These are phyloP conservation scores for Lepidocolaptes lacrymiger DNA, from an alignment of 2,797 vertebrate species.

Conservation along the genomic window DNA sequence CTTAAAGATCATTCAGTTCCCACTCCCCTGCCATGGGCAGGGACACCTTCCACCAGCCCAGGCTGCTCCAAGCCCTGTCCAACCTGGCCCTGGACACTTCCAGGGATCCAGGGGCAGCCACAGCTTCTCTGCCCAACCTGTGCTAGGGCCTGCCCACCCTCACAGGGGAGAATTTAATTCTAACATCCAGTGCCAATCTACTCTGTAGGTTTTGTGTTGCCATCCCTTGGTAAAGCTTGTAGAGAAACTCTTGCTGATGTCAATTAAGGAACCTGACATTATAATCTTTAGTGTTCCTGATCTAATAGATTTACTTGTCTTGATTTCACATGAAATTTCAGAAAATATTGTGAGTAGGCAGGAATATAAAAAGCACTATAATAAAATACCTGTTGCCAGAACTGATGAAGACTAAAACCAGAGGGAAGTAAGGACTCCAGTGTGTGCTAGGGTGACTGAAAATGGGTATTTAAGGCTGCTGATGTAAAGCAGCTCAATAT, in stretches of 20 bases:
- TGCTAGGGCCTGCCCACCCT: not conserved
- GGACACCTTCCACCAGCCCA: not conserved
- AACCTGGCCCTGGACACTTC: not conserved
- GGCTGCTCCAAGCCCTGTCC: not conserved
- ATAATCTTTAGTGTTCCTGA: not conserved
- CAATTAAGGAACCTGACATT: not conserved
- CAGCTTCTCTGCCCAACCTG: not conserved
- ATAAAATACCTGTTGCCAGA: conserved; percentile 19
- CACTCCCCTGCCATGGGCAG: not conserved
- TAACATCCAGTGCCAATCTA: no score
- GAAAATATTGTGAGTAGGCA: conserved; percentile 31
- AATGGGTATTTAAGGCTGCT: not conserved
- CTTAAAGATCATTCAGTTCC: accelerated
- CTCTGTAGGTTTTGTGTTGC: not conserved
- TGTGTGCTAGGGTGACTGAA: not conserved
- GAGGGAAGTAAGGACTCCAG: not conserved
- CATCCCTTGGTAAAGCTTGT: not conserved
- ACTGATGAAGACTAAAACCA: not conserved
- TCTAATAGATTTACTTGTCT: not conserved
- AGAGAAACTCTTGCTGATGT: not conserved
- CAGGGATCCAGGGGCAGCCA: not conserved
- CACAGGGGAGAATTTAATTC: not conserved
- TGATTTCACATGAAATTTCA: not conserved
- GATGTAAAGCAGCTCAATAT: not conserved
- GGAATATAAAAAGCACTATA: not conserved